Conservation (phyloP, 1,140 invertebrate species). For the Telenomus remus region DNA sequence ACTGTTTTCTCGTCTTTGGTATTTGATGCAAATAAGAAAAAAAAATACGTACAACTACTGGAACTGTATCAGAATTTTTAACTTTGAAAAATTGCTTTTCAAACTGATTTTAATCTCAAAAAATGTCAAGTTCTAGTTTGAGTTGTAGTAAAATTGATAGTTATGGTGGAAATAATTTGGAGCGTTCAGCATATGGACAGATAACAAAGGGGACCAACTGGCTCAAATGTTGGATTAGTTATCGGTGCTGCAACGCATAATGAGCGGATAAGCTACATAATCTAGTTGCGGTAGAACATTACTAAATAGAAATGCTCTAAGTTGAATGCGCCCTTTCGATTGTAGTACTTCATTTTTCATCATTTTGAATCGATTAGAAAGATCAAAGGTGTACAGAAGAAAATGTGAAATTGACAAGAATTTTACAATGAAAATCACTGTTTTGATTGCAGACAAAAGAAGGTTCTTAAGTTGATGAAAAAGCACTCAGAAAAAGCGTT, state of each 20-base stretch:
- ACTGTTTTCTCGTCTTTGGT: conserved; percentile 9
- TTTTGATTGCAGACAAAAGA: too few species aligned
- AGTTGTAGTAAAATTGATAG: too few species aligned
- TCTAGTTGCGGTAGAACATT: conserved; percentile 59
- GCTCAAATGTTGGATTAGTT: background rate
- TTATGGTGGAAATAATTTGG: background rate
- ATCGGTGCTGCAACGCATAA: conserved; percentile 55
- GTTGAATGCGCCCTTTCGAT: conserved; percentile 17
- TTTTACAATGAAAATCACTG: background rate
- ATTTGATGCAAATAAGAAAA: too few species aligned
- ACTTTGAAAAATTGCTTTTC: too few species aligned
- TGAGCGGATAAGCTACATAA: conserved; percentile 64
- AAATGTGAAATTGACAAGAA: background rate
- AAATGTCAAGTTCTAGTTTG: too few species aligned
- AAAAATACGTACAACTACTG: too few species aligned
- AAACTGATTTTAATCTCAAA: too few species aligned
- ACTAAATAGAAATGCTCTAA: conserved; percentile 10
- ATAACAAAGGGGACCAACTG: conserved; percentile 7
- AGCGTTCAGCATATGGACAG: background rate
- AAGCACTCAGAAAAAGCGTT: too few species aligned
- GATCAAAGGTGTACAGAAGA: conserved; percentile 24
- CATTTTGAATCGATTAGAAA: background rate
- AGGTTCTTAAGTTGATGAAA: background rate
- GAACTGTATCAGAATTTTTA: too few species aligned
- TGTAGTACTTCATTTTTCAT: conserved; percentile 1